Evolutionary conservation across 2,888 invertebrate genomes (phyloP), one percentile per base, ranked within the genome.

Genomic region (Acronicta psi): DNA sequence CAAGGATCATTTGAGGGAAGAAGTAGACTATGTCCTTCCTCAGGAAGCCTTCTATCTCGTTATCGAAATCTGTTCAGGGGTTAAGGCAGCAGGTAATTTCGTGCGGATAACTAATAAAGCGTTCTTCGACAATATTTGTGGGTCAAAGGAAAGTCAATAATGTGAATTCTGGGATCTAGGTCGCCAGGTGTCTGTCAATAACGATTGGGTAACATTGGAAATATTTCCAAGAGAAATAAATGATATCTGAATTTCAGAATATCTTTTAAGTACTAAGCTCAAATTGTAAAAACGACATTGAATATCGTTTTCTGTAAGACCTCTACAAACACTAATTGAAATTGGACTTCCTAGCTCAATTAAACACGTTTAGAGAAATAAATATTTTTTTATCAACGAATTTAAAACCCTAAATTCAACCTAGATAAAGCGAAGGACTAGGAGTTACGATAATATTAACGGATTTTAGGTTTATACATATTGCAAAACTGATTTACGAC

Each of bases 401-500:
- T 20, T 29, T 1, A 11, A 29, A 11, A 29, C 11, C 10, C 11
- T 3, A 3, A 11, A 29, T 11, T 29, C 11, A 29, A 29, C 1
- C 29, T 29, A 23, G 6, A 7, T 3, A 23, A 7, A 7, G n/a
- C n/a, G n/a, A n/a, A n/a, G n/a, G n/a, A n/a, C n/a, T n/a, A n/a
- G n/a, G n/a, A n/a, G n/a, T n/a, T n/a, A n/a, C n/a, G n/a, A n/a
- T n/a, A n/a, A n/a, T n/a, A n/a, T n/a, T n/a, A n/a, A n/a, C n/a
- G 25, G 9, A 25, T 7, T 25, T 11, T 9, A 17, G 3, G 29
- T 4, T 14, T 25, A 38, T 17, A 40, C n/a, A 38, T 16, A 72
- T 68, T 68, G 37, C 73, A 41, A 47, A 54, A 72, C 50, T 47
- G 53, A 17, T 44, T 68, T 29, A 68, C 13, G 17, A 17, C 50